Percentiles rank a stretch among this genome's conserved stretches.
Conservation (phyloP, 2,113 vertebrate species). For the Malaclemys terrapin region DNA sequence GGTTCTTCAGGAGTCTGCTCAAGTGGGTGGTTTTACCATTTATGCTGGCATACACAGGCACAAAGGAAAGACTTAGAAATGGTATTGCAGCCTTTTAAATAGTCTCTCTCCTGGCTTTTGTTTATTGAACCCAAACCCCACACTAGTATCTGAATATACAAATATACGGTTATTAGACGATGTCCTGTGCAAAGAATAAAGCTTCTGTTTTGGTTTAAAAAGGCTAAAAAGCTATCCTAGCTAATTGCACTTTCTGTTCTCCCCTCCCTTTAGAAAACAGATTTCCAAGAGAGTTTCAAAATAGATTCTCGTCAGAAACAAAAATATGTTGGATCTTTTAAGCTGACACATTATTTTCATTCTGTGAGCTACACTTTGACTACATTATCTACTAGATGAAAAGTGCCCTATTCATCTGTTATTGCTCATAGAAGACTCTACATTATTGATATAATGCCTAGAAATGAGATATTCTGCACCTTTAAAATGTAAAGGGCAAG, state of each 20-base stretch:
- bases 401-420: neutral
- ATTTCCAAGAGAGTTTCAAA: neutral
- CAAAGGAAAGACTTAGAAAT: neutral
- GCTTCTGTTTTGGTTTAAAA: neutral
- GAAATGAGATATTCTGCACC: neutral
- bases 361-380: neutral
- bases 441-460: neutral
- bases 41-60: neutral
- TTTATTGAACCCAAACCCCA: neutral
- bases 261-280: neutral
- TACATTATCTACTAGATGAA: neutral
- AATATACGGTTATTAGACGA: neutral
- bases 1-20: neutral
- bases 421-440: neutral
- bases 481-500: neutral
- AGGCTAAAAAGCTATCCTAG: neutral
- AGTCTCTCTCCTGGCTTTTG: neutral
- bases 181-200: neutral
- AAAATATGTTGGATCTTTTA: neutral
- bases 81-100: neutral
- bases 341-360: neutral
- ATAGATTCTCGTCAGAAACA: neutral
- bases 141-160: neutral
- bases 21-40: neutral
- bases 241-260: neutral